These are phyloP conservation scores for Belgica antarctica DNA, from an alignment of 2,888 invertebrate genomes.

Conservation along the genomic window DNA sequence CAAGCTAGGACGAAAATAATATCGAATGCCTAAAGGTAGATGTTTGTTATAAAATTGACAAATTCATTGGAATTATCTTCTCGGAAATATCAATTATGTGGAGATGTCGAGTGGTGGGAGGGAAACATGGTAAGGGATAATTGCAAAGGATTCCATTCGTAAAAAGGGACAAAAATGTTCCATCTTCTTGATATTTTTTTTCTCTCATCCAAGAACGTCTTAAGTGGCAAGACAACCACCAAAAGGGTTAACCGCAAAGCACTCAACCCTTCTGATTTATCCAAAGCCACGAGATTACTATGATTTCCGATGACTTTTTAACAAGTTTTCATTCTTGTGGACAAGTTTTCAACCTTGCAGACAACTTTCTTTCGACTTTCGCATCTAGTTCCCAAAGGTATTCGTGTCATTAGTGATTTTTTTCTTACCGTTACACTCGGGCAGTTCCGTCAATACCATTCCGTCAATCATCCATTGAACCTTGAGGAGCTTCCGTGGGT, in stretches of 20 bases:
- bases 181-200: neutral
- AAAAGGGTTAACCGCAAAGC: too few relatives aligned
- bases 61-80: constrained; percentile 32
- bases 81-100: constrained; percentile 39
- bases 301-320: too few relatives aligned
- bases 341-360: too few relatives aligned
- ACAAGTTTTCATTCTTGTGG: too few relatives aligned
- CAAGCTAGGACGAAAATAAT: neutral
- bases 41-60: constrained; percentile 10
- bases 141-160: constrained; percentile 16
- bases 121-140: constrained; percentile 32
- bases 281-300: too few relatives aligned
- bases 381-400: too few relatives aligned
- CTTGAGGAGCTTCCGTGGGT: constrained; percentile 69
- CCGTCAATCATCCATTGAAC: constrained; percentile 87
- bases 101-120: neutral
- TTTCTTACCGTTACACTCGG: constrained; percentile 63
- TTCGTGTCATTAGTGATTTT: neutral
- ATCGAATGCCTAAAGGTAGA: neutral
- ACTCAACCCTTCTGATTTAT: too few relatives aligned
- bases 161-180: neutral
- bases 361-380: too few relatives aligned
- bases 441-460: constrained; percentile 77
- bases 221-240: too few relatives aligned
- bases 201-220: neutral